Evolutionary conservation across 2,113 vertebrate genomes (phyloP).

Genomic region (Tetraodon nigroviridis): DNA sequence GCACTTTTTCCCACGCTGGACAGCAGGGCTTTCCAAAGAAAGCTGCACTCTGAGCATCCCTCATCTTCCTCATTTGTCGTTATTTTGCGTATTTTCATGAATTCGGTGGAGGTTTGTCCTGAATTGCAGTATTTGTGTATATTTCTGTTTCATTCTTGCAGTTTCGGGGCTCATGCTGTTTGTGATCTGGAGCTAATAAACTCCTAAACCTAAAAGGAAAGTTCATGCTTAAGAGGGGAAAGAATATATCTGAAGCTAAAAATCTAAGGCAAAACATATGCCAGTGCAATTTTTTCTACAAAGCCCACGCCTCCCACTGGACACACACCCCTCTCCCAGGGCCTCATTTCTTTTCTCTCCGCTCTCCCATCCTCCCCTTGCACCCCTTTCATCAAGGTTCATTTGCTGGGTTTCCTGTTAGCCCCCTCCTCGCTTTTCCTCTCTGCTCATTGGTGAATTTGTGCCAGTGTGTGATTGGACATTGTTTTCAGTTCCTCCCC

Average conservation of each 20-base stretch:
- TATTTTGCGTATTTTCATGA: too few relatives aligned
- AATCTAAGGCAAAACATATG: slow-evolving; percentile 29
- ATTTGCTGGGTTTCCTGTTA: slow-evolving; percentile 66
- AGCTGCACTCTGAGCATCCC: neutral
- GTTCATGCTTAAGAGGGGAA: slow-evolving; percentile 15
- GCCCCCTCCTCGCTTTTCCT: slow-evolving; percentile 38
- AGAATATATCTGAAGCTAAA: slow-evolving; percentile 32
- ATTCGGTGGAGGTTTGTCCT: slow-evolving; percentile 1
- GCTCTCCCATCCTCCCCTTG: slow-evolving; percentile 37
- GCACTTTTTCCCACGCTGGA: slow-evolving; percentile 8
- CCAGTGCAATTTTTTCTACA: slow-evolving; percentile 13
- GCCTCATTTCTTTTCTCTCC: slow-evolving; percentile 34
- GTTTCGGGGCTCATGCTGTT: slow-evolving; percentile 14
- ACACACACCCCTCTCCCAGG: slow-evolving; percentile 24
- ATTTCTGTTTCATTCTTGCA: slow-evolving; percentile 17
- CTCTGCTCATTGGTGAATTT: slow-evolving; percentile 59
- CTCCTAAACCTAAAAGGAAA: slow-evolving; percentile 22
- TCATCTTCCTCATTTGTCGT: too few relatives aligned
- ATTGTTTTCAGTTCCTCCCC: slow-evolving; percentile 13
- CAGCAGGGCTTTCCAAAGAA: slow-evolving; percentile 14
- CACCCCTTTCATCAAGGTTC: slow-evolving; percentile 61
- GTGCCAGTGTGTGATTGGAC: slow-evolving; percentile 47
- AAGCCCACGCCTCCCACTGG: slow-evolving; percentile 6
- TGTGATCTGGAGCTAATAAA: slow-evolving; percentile 13
- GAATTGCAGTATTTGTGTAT: neutral